Percentiles rank a stretch among this genome's conserved stretches.
Conservation (phyloP, 2,888 invertebrate genomes). For the Drosophila koepferae region DNA sequence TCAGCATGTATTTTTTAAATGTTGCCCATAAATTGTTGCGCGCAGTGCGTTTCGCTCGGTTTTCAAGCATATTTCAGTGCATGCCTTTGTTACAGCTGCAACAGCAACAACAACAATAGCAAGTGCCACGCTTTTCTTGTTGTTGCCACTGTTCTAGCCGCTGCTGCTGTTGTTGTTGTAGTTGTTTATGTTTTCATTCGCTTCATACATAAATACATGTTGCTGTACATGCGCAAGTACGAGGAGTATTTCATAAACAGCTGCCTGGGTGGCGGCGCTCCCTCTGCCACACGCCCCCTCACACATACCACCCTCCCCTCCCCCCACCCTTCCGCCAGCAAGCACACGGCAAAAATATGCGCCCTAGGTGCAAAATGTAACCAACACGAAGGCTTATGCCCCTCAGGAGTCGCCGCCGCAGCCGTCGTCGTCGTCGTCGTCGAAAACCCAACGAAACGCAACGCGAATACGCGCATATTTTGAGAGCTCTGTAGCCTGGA, state of each 20-base stretch:
- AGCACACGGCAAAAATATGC: conserved; percentile 29
- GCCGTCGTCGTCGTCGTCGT: conserved; percentile 23
- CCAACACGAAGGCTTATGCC: conserved; percentile 42
- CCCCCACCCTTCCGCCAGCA: neutral
- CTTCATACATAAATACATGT: conserved; percentile 80
- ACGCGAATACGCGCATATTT: conserved; percentile 69
- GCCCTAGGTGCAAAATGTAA: conserved; percentile 62
- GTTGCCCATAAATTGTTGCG: conserved; percentile 80
- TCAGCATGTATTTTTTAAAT: conserved; percentile 78
- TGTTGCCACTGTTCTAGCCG: conserved; percentile 36
- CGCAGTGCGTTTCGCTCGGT: conserved; percentile 72
- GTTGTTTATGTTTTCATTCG: conserved; percentile 76
- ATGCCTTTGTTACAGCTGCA: conserved; percentile 61
- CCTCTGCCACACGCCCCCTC: neutral
- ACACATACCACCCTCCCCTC: neutral
- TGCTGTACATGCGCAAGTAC: conserved; percentile 61
- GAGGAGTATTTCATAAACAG: conserved; percentile 78
- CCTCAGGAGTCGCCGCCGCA: conserved; percentile 43
- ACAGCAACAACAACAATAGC: conserved; percentile 28
- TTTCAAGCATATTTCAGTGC: conserved; percentile 71
- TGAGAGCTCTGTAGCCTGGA: neutral
- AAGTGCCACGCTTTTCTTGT: conserved; percentile 66
- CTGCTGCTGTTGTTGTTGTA: conserved; percentile 34
- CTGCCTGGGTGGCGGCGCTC: conserved; percentile 68
- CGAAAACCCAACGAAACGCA: conserved; percentile 52